Conservation (phyloP, 1,140 invertebrate genomes). For the Araneus ventricosus region DNA sequence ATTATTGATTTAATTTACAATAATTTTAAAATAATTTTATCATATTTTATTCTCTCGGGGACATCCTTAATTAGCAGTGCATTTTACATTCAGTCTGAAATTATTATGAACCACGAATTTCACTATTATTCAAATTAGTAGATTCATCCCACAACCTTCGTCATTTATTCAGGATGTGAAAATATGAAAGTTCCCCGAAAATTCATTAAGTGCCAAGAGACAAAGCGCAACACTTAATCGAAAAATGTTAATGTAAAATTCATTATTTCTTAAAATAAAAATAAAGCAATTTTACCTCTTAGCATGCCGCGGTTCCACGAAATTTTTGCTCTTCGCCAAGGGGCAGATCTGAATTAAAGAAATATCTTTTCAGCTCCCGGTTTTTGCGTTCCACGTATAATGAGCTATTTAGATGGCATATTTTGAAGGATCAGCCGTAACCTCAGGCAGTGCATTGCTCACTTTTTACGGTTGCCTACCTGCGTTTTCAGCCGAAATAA, state of each 20-base stretch:
- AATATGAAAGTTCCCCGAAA: not conserved
- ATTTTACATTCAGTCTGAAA: too few relatives aligned
- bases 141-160: not conserved
- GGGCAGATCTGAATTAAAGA: conserved; percentile 31
- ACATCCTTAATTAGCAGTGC: too few relatives aligned
- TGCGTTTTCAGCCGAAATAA: not conserved
- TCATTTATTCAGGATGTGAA: not conserved
- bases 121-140: not conserved
- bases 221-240: not conserved
- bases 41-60: too few relatives aligned
- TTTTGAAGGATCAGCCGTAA: conserved; percentile 65
- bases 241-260: conserved; percentile 52
- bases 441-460: not conserved
- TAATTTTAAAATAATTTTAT: too few relatives aligned
- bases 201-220: not conserved
- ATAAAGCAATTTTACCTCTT: not conserved
- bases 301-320: not conserved
- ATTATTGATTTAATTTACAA: too few relatives aligned
- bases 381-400: conserved; percentile 45
- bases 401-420: conserved; percentile 70
- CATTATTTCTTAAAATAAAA: conserved; percentile 47
- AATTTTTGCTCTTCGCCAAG: not conserved
- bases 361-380: conserved; percentile 32
- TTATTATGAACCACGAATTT: not conserved
- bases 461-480: not conserved